A percentile compares a stretch with the other conserved stretches of the same genome.
These are phyloP conservation scores for Spinus olivaceus DNA, from an alignment of 2,797 vertebrate genomes.

Conservation along the genomic window DNA sequence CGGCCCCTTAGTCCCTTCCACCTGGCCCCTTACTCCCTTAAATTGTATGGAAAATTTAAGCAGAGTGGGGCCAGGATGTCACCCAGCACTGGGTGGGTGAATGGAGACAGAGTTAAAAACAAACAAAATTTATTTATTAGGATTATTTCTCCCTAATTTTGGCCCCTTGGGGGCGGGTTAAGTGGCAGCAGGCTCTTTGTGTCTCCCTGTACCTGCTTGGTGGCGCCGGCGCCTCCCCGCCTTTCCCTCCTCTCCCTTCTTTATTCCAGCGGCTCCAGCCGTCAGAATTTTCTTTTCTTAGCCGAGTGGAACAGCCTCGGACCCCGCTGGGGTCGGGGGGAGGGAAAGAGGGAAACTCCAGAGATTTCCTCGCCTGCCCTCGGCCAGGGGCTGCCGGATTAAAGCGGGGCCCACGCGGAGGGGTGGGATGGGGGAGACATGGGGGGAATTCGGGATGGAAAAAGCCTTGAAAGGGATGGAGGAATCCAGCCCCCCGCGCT, in stretches of 20 bases:
- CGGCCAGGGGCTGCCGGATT: neutral
- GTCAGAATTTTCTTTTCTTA: constrained; percentile 52
- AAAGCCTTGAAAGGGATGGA: neutral
- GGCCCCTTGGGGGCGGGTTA: neutral
- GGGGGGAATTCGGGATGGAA: neutral
- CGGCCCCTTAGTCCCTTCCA: accelerated
- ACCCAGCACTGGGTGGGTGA: accelerated
- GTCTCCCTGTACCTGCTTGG: neutral
- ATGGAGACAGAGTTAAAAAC: neutral
- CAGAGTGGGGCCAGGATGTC: accelerated
- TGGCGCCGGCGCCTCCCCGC: neutral
- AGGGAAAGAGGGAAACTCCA: neutral
- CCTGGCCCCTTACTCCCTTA: accelerated
- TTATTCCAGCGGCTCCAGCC: neutral
- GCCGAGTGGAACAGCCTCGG: constrained; percentile 48
- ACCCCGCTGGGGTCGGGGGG: neutral
- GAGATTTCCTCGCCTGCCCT: neutral
- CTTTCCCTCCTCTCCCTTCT: neutral
- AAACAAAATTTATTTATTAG: accelerated
- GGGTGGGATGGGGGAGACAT: neutral
- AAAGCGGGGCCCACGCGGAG: neutral
- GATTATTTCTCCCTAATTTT: neutral
- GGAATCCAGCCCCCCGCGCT: neutral
- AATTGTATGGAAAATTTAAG: too few species aligned
- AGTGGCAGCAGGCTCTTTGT: neutral